These are phyloP conservation scores for Euplagia quadripunctaria DNA, from an alignment of 2,888 invertebrate species.

Conservation along the genomic window DNA sequence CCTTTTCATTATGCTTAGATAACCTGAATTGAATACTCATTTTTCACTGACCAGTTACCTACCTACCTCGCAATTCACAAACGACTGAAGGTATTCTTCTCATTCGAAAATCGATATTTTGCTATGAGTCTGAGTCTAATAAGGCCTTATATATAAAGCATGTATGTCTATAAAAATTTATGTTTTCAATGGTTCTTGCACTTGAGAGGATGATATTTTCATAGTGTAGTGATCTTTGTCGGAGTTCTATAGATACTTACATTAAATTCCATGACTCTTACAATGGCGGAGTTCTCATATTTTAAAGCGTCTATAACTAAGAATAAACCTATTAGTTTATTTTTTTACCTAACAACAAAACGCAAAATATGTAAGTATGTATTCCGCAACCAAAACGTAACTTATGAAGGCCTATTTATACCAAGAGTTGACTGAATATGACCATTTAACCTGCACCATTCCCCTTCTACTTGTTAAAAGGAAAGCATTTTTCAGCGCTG, in stretches of 20 bases:
- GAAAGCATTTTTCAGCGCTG: constrained; percentile 72
- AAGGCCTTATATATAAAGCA: too few species aligned
- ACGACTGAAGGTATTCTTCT: neutral
- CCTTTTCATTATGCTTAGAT: constrained; percentile 2
- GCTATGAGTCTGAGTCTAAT: neutral
- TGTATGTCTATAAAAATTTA: neutral
- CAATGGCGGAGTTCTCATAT: too few species aligned
- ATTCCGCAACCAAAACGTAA: constrained; percentile 37
- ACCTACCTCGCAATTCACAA: neutral
- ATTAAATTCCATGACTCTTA: neutral
- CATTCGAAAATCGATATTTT: neutral
- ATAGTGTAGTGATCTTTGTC: neutral
- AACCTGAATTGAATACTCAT: constrained; percentile 3
- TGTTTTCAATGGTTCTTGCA: neutral
- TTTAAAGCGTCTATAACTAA: neutral
- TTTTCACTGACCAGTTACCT: neutral
- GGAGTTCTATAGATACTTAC: neutral
- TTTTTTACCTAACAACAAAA: neutral
- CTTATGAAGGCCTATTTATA: constrained; percentile 58
- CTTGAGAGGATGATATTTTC: neutral
- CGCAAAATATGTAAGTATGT: neutral
- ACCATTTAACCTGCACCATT: constrained; percentile 72
- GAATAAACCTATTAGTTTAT: neutral
- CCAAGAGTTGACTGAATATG: constrained; percentile 72
- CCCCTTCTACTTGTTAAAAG: constrained; percentile 69